Evolutionary conservation across 1,140 invertebrate species (phyloP), one percentile per base, ranked within the genome.

Genomic region (Drosophila kanapiae): DNA sequence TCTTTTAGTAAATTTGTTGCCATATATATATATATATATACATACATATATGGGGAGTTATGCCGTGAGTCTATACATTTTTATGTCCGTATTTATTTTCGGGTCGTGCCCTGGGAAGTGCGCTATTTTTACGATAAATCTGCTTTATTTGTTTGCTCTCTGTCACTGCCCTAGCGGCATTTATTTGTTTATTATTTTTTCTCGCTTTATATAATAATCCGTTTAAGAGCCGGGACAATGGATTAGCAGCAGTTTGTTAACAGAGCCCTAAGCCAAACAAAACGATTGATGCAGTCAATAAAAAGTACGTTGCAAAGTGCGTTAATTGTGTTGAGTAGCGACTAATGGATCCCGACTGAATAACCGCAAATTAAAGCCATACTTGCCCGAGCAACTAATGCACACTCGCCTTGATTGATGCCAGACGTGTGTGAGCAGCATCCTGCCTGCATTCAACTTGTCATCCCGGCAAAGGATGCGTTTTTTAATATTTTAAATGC

Each of bases 401-500:
- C 58, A 69, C 33, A 62, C 74, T 76, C 42, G 61, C 29, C 49
- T 68, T 69, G 63, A 77, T 78, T 78, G 78, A 77, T 68, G 42
- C 49, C 27, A 40, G 38, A 58, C 38, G 42, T 42, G 42, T 57
- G 51, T 75, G 42, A 40, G 33, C 48, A 45, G 47, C 23, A 23
- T 23, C 23, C 23, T 23, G 23, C 35, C 37, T 54, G 48, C 48
- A 57, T 82, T 78, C 57, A 63, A 60, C 57, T 63, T 82, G 75
- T 60, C 80, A 69, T 51, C 38, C 38, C 40, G 48, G 49, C 65
- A 64, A 82, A 78, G 74, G 51, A 77, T 58, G 42, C 64, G 69
- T 58, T 67, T 85, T 85, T 85, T 83, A 85, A 83, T 84, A 85
- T 85, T 60, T 83, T 83, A 84, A 84, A 71, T 80, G 77, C 56